Conservation (phyloP, 2,797 vertebrate genomes). For the Lithobates sylvaticus region DNA sequence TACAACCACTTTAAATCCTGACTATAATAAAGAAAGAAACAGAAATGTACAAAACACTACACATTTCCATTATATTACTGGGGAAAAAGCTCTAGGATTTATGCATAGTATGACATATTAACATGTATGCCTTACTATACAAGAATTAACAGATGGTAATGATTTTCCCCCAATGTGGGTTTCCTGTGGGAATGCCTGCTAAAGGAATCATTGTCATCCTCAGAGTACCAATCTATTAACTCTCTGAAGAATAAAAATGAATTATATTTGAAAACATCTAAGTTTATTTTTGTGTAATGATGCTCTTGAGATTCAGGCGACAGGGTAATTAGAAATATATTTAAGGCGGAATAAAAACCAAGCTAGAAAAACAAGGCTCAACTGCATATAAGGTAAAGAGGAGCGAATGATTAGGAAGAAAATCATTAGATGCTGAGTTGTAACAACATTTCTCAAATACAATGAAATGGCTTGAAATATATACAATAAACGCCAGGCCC, state of each 20-base stretch:
- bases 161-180: neutral
- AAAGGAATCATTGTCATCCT: conserved; percentile 4
- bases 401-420: neutral
- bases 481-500: too few species aligned
- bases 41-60: too few species aligned
- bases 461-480: too few species aligned
- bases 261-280: conserved; percentile 25
- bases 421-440: too few species aligned
- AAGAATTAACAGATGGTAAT: neutral
- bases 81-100: neutral
- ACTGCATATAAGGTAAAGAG: conserved; percentile 33
- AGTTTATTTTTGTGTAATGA: conserved; percentile 11
- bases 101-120: neutral
- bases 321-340: conserved; percentile 22
- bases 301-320: conserved; percentile 5
- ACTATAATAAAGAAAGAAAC: too few species aligned
- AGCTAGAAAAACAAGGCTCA: neutral
- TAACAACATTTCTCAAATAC: too few species aligned
- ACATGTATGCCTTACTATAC: too few species aligned
- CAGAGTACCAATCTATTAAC: neutral
- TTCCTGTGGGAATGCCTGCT: neutral
- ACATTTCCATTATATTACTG: too few species aligned
- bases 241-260: conserved; percentile 3
- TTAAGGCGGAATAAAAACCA: neutral
- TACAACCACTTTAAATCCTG: too few species aligned